Percentiles rank a stretch among this genome's conserved stretches.
Conservation (phyloP, 2,113 vertebrate genomes). For the Macquaria ambigua region DNA sequence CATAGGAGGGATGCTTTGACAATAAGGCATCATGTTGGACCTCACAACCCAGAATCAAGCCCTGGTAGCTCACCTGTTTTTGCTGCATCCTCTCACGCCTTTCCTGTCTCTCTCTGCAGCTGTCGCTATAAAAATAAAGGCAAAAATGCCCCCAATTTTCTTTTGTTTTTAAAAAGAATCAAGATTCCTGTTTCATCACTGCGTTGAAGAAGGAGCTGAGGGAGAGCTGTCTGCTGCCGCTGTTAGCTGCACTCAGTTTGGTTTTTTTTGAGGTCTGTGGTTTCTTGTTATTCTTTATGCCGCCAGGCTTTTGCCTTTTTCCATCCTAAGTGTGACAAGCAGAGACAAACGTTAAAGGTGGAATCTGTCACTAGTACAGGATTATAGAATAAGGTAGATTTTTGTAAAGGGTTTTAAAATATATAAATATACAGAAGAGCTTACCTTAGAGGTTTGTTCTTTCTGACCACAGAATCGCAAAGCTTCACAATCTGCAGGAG, state of each 20-base stretch:
- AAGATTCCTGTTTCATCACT: conserved; percentile 65
- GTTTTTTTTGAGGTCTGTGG: conserved; percentile 35
- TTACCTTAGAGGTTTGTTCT: conserved; percentile 73
- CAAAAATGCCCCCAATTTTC: not conserved
- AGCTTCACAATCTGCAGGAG: conserved; percentile 87
- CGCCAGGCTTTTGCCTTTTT: conserved; percentile 70
- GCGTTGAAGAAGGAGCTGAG: conserved; percentile 81
- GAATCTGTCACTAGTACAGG: not conserved
- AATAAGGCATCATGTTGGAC: not conserved
- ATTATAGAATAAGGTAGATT: not conserved
- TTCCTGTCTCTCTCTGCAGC: too few species aligned
- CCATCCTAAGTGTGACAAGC: conserved; percentile 67
- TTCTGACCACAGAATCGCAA: conserved; percentile 73
- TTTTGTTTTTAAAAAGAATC: too few species aligned
- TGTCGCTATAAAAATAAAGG: too few species aligned
- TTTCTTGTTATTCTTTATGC: conserved; percentile 49
- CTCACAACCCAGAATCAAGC: not conserved
- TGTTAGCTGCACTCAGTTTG: conserved; percentile 1
- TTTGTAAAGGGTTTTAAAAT: not conserved
- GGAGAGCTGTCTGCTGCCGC: conserved; percentile 79
- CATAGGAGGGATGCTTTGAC: not conserved
- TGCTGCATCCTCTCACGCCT: too few species aligned
- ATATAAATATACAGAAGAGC: not conserved
- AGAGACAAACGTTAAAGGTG: not conserved
- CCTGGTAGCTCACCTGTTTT: too few species aligned